Evolutionary conservation across 2,888 invertebrate genomes (phyloP), one percentile per base, ranked within the genome.

Genomic region (Leistus spinibarbis): DNA sequence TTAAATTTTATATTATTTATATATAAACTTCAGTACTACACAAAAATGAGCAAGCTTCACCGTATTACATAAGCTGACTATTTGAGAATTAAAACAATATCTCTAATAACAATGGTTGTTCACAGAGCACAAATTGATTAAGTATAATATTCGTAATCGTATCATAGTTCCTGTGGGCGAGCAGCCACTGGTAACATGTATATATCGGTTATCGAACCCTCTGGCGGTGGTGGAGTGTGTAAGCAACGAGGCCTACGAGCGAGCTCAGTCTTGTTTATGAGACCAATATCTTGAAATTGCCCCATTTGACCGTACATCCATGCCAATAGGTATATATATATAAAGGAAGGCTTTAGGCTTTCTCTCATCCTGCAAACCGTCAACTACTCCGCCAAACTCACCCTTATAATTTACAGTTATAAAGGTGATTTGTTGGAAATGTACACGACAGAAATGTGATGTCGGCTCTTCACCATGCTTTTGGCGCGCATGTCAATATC

Each of bases 241-340:
- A 19, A 23, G 57, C 56, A 56, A 56, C 57, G 57, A 16, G 7
- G 57, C 57, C 13, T 13, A 13, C 40, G 40, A 40, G 40, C 40
- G 27, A 54, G 71, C 65, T 71, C 71, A 77, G 77, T 56, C 76
- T 76, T 77, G 76, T 77, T 77, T 77, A 77, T 76, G 77, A 65
- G 71, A 68, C 71, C 76, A 76, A 76, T 76, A 76, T 76, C 76
- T 74, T 57, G 60, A 73, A 76, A 76, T 76, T 76, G 72, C 76
- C 76, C 71, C 73, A 76, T 76, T 76, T 74, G 76, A 67, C 66
- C 76, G 76, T 76, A 76, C 62, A 76, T 76, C 76, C 76, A 66
- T 68, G 76, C 74, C 76, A 68, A 74, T 76, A 64, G 70, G 71
- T 71, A 64, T 65, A 65, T 40, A 40, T 40, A 40, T 40, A 40